A percentile compares a stretch with the other conserved stretches of the same genome.
phyloP scores from a whole-genome alignment of 2,797 vertebrate genomes.

The Lindbergichthys nudifrons region DNA sequence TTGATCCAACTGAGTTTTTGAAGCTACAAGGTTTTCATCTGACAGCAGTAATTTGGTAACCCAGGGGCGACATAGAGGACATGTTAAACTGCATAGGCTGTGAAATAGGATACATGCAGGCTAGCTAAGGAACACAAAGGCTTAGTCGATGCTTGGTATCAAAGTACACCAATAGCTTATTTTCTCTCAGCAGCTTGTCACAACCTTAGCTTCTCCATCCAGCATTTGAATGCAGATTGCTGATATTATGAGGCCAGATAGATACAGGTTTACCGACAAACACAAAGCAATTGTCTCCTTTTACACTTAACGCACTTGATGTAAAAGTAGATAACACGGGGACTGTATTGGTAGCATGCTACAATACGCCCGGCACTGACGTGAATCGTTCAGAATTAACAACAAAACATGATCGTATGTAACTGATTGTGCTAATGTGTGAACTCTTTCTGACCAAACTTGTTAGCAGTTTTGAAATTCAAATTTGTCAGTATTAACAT shows the following conservation, averaged over 20 bases:
- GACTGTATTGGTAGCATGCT: slow-evolving; percentile 83
- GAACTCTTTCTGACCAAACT: slow-evolving; percentile 91
- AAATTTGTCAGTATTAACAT: slow-evolving; percentile 89
- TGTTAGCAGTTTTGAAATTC: slow-evolving; percentile 90
- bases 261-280: slow-evolving; percentile 64
- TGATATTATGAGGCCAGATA: slow-evolving; percentile 71
- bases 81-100: slow-evolving; percentile 75
- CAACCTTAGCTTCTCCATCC: slow-evolving; percentile 64
- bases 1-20: slow-evolving; percentile 26
- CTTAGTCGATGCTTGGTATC: slow-evolving; percentile 55
- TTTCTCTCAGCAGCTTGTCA: slow-evolving; percentile 53
- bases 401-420: slow-evolving; percentile 90
- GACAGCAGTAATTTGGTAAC: slow-evolving; percentile 74
- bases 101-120: slow-evolving; percentile 72
- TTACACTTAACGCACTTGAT: slow-evolving; percentile 76
- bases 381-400: slow-evolving; percentile 87
- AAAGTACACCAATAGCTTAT: slow-evolving; percentile 50
- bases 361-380: slow-evolving; percentile 85
- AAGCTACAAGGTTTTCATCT: slow-evolving; percentile 69
- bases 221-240: slow-evolving; percentile 75
- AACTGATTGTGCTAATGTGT: slow-evolving; percentile 92
- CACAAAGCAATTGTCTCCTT: slow-evolving; percentile 68
- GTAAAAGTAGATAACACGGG: slow-evolving; percentile 74
- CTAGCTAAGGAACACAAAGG: slow-evolving; percentile 49
- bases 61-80: slow-evolving; percentile 78